Percentiles rank a stretch among this genome's conserved stretches.
These are phyloP conservation scores for Perithous albicinctus DNA, from an alignment of 2,888 invertebrate genomes.

Conservation along the genomic window DNA sequence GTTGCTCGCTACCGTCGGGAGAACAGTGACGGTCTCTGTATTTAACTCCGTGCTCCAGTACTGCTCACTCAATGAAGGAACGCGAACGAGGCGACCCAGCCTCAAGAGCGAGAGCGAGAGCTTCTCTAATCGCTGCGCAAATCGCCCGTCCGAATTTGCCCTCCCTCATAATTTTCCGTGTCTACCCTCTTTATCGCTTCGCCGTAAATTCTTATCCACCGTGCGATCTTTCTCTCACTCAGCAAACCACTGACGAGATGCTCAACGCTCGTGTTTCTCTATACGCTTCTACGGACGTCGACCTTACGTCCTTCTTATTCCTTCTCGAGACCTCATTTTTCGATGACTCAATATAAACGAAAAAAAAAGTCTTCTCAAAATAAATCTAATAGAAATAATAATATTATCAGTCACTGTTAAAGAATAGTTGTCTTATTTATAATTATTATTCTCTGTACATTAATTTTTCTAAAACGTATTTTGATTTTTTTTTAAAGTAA, in stretches of 20 bases:
- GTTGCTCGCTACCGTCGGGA: constrained; percentile 62
- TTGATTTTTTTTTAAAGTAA: too few relatives aligned
- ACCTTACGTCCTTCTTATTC: constrained; percentile 15
- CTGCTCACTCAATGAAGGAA: constrained; percentile 54
- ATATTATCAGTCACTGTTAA: too few relatives aligned
- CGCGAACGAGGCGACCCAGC: constrained; percentile 1
- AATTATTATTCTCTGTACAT: too few relatives aligned
- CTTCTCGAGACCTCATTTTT: constrained; percentile 22
- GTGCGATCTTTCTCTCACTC: constrained; percentile 65
- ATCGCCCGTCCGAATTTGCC: constrained; percentile 76
- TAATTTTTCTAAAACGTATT: too few relatives aligned
- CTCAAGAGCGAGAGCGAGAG: constrained; percentile 41
- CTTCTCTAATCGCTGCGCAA: constrained; percentile 73
- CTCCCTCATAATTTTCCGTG: constrained; percentile 71
- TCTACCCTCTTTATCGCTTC: constrained; percentile 65
- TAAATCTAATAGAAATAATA: too few relatives aligned
- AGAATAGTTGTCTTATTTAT: too few relatives aligned
- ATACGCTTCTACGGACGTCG: constrained; percentile 22
- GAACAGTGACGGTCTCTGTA: constrained; percentile 66
- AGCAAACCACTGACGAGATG: constrained; percentile 56
- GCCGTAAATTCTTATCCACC: constrained; percentile 67
- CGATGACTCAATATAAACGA: not conserved
- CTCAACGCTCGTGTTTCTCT: not conserved
- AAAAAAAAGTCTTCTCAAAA: not conserved
- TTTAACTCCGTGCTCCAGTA: constrained; percentile 56